These are phyloP conservation scores for Mirza zaza DNA, from an alignment of 2,113 vertebrate genomes.

Conservation along the genomic window DNA sequence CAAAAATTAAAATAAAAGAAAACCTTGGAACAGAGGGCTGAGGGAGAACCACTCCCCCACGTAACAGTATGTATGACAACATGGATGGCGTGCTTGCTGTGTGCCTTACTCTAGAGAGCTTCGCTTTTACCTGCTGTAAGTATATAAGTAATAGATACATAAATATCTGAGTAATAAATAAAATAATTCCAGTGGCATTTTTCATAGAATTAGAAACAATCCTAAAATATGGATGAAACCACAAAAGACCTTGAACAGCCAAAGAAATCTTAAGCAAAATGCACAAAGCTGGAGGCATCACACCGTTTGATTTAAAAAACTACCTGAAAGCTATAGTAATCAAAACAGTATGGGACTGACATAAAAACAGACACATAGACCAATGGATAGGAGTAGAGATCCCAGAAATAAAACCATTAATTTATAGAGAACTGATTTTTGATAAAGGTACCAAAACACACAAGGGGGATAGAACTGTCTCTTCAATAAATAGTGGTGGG, in stretches of 20 bases:
- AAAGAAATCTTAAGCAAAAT: neutral
- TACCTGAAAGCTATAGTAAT: neutral
- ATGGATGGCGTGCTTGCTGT: no score
- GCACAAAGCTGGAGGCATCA: neutral
- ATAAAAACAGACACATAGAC: neutral
- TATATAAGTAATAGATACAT: no score
- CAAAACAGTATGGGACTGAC: neutral
- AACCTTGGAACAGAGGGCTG: no score
- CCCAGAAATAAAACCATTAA: neutral
- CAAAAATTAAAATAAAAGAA: no score
- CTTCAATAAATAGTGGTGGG: neutral
- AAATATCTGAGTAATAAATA: no score
- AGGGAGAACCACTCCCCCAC: no score
- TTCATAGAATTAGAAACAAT: neutral
- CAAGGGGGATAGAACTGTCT: neutral
- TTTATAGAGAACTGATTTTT: neutral
- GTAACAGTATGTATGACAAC: no score
- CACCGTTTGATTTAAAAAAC: neutral
- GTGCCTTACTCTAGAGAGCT: no score
- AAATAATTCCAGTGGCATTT: neutral
- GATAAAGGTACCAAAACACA: neutral
- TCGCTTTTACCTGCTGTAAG: no score
- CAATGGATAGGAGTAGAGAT: neutral
- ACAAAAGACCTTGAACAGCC: neutral
- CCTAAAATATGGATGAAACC: neutral